These are phyloP conservation scores for Nebria ingens DNA, from an alignment of 1,140 invertebrate genomes.

Conservation along the genomic window DNA sequence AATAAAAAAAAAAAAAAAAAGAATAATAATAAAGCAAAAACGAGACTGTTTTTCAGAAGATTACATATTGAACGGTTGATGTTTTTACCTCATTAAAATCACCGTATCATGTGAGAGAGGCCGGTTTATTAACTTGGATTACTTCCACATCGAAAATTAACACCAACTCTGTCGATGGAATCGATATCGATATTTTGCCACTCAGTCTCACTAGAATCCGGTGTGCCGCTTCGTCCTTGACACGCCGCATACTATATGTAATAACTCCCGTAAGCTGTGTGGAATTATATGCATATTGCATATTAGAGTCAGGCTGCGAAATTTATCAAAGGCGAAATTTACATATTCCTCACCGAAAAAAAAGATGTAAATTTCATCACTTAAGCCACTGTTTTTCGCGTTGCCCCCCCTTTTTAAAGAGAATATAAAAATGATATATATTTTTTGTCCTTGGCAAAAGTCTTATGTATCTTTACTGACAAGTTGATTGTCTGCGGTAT, in stretches of 20 bases:
- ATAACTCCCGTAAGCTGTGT: constrained; percentile 19
- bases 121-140: constrained; percentile 3
- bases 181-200: not conserved
- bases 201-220: not conserved
- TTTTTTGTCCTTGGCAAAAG: too few relatives aligned
- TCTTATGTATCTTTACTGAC: too few relatives aligned
- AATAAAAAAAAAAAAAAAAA: too few relatives aligned
- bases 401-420: too few relatives aligned
- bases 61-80: not conserved
- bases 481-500: too few relatives aligned
- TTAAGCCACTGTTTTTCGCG: constrained; percentile 6
- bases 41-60: too few relatives aligned
- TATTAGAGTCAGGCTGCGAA: constrained; percentile 16
- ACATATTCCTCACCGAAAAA: constrained; percentile 17
- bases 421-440: too few relatives aligned
- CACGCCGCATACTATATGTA: constrained; percentile 13
- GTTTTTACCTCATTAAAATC: not conserved
- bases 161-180: not conserved
- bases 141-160: constrained; percentile 6
- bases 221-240: not conserved
- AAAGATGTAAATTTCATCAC: constrained; percentile 11
- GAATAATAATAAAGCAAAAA: too few relatives aligned
- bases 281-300: constrained; percentile 21
- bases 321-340: constrained; percentile 21
- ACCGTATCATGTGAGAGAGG: not conserved